A percentile compares a stretch with the other conserved stretches of the same genome.
Evolutionary conservation across 2,113 vertebrate genomes (phyloP).

Genomic region (Suricata suricatta): DNA sequence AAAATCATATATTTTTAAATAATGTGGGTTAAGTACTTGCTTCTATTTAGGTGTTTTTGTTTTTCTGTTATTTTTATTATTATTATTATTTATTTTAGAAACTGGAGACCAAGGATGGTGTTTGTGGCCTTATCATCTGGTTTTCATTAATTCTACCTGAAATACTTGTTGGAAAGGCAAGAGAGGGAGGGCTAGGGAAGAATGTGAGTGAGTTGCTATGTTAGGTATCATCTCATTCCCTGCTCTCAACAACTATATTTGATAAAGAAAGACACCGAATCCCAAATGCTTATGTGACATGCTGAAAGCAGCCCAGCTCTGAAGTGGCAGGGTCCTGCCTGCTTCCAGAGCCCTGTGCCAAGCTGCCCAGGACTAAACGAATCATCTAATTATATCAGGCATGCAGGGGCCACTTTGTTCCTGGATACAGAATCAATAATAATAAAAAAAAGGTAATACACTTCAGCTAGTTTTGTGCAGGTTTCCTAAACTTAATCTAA

Average conservation of each 20-base stretch:
- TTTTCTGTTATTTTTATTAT: not conserved
- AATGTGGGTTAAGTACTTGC: not conserved
- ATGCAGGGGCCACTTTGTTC: not conserved
- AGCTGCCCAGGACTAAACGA: not conserved
- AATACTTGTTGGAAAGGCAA: not conserved
- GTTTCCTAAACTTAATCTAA: conserved; percentile 23
- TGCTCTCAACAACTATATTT: not conserved
- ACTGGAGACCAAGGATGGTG: not conserved
- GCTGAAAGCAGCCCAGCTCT: not conserved
- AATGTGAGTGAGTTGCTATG: not conserved
- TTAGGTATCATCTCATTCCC: not conserved
- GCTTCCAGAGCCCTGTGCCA: not conserved
- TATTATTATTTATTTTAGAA: not conserved
- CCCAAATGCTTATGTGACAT: not conserved
- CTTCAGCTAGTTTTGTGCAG: not conserved
- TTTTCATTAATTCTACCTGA: not conserved
- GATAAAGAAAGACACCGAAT: not conserved
- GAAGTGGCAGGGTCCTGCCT: not conserved
- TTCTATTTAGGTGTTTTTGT: not conserved
- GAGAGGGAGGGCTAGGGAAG: not conserved
- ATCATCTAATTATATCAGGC: not conserved
- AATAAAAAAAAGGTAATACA: not conserved
- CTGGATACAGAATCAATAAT: not conserved
- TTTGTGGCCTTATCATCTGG: not conserved
- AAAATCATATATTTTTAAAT: not conserved